Conservation (phyloP, 2,888 invertebrate species). For the Diadromus collaris region DNA sequence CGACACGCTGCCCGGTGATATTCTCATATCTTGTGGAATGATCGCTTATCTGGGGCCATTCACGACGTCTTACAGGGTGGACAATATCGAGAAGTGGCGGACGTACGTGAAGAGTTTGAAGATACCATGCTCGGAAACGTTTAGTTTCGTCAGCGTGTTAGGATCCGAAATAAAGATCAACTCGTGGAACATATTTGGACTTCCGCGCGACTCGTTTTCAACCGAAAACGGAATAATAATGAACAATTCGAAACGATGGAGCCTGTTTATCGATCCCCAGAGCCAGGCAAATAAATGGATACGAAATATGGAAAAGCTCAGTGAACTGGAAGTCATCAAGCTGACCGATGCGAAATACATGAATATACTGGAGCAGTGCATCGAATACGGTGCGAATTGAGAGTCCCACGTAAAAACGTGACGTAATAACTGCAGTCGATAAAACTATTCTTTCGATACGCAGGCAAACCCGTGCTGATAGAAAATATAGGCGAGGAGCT, state of each 20-base stretch:
- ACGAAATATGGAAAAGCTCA: constrained; percentile 89
- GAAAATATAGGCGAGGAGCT: constrained; percentile 90
- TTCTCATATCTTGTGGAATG: constrained; percentile 92
- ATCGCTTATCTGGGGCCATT: constrained; percentile 95
- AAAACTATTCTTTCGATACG: background rate
- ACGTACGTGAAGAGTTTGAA: constrained; percentile 84
- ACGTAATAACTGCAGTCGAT: background rate
- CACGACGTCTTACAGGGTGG: constrained; percentile 85
- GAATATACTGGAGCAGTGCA: constrained; percentile 87
- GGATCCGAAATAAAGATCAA: constrained; percentile 94
- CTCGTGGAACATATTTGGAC: constrained; percentile 91
- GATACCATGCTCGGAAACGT: constrained; percentile 90
- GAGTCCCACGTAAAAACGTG: background rate
- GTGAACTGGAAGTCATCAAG: constrained; percentile 87
- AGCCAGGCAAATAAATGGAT: constrained; percentile 94
- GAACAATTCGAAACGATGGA: constrained; percentile 89
- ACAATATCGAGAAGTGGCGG: constrained; percentile 87
- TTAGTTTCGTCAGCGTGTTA: constrained; percentile 87
- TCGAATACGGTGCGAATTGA: constrained; percentile 84
- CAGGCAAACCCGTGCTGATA: constrained; percentile 86
- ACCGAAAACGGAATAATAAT: constrained; percentile 93
- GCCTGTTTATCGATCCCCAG: constrained; percentile 92
- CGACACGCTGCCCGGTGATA: constrained; percentile 94
- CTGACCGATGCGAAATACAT: constrained; percentile 89
- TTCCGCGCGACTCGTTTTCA: constrained; percentile 91